Evolutionary conservation across 2,888 invertebrate species (phyloP), one percentile per base, ranked within the genome.

Genomic region (Torymus aiolomorphi): DNA sequence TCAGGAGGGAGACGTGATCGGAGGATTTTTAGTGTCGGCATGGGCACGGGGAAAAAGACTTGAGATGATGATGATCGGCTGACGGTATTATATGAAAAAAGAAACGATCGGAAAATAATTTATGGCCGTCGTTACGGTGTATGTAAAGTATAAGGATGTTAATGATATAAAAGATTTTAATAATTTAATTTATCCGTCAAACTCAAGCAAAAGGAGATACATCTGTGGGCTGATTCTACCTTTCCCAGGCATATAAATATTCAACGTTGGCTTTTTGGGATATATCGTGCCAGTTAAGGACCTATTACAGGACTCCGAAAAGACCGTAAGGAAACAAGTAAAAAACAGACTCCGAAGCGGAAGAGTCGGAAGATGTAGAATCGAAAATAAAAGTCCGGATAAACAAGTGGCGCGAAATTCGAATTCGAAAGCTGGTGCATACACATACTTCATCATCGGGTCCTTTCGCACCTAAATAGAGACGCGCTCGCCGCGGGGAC

Each of bases 361-460:
- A 61, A 54, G 49, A 54, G 13, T 18, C 12, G 12, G 16, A 65
- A 57, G 31, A 31, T 31, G 31, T 31, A 31, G 31, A 31, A 31
- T 3, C 31, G 12, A 52, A 20, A 24, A 56, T 4, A 20, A 10
- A 57, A 66, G 16, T 20, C 3, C n/a, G 24, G 12, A 66, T 20
- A 66, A 31, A 56, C n/a, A 4, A 31, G 56, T 31, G 74, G 78
- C 78, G 78, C 69, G 74, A 78, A 78, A 74, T 74, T 78, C 78
- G 51, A 78, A 78, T 74, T 62, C 8, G 52, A 69, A 76, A 63
- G 76, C 42, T 51, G 61, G 75, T 52, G 66, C 66, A 75, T 66
- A 75, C 49, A 31, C 8, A 31, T 31, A 31, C 31, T 31, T 31
- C 31, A 75, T 75, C 75, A 75, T 67, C 49, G 18, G 57, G 3